These are phyloP conservation scores for Protophormia terraenovae DNA, from an alignment of 2,888 invertebrate species.

Conservation along the genomic window DNA sequence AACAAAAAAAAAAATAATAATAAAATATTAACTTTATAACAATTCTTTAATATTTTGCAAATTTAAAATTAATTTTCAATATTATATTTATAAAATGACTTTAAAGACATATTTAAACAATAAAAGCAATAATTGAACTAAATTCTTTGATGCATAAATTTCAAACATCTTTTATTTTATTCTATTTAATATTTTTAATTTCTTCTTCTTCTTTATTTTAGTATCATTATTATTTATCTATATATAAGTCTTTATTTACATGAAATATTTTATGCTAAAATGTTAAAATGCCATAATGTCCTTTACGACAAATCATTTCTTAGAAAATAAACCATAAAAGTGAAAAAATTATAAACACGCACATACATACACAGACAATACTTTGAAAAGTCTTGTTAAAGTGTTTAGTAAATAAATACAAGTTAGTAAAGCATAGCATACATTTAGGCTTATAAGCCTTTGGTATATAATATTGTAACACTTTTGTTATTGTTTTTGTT, in stretches of 20 bases:
- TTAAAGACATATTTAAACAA: slow-evolving; percentile 28
- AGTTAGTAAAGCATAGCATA: slow-evolving; percentile 58
- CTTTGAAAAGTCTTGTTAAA: slow-evolving; percentile 31
- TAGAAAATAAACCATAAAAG: slow-evolving; percentile 13
- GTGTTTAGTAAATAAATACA: slow-evolving; percentile 59
- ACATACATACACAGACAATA: background rate
- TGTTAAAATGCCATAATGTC: slow-evolving; percentile 65
- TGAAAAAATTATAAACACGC: background rate
- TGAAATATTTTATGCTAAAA: slow-evolving; percentile 40
- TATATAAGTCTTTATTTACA: slow-evolving; percentile 31
- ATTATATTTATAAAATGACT: slow-evolving; percentile 26
- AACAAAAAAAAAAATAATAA: background rate
- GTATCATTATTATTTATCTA: slow-evolving; percentile 9
- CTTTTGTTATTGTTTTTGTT: slow-evolving; percentile 27
- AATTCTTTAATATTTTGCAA: too few relatives aligned
- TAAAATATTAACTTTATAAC: too few relatives aligned
- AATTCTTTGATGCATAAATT: background rate
- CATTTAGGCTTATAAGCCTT: slow-evolving; percentile 68
- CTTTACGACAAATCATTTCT: slow-evolving; percentile 21
- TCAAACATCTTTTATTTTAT: slow-evolving; percentile 2
- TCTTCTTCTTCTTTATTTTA: background rate
- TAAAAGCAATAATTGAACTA: background rate
- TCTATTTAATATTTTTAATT: too few relatives aligned
- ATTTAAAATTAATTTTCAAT: slow-evolving; percentile 3
- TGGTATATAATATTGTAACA: slow-evolving; percentile 15